Evolutionary conservation across 1,140 invertebrate genomes (phyloP).

Genomic region (Drosophila pandora): DNA sequence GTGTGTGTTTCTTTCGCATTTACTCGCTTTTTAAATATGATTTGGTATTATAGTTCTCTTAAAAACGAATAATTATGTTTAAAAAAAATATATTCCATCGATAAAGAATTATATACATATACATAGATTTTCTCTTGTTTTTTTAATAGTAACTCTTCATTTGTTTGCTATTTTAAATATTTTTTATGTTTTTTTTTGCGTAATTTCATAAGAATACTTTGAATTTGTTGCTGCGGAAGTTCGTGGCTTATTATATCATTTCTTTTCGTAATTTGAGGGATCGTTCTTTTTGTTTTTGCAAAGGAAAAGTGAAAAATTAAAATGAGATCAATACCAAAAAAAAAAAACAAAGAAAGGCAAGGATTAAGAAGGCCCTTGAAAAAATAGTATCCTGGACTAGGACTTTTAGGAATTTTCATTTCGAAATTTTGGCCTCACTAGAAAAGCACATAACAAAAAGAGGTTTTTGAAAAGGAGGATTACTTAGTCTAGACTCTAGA

Average conservation of each 20-base stretch:
- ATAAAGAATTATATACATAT: conserved; percentile 52
- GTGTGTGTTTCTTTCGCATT: conserved; percentile 1
- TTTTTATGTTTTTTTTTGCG: conserved; percentile 49
- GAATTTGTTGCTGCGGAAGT: conserved; percentile 67
- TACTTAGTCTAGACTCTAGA: conserved; percentile 34
- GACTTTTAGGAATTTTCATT: neutral
- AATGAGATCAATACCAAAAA: conserved; percentile 78
- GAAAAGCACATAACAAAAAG: conserved; percentile 19
- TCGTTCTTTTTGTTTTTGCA: conserved; percentile 42
- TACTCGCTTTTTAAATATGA: conserved; percentile 37
- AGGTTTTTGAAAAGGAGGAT: conserved; percentile 5
- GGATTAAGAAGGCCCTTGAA: conserved; percentile 9
- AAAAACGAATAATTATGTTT: conserved; percentile 22
- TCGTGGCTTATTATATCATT: conserved; percentile 40
- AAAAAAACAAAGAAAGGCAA: conserved; percentile 42
- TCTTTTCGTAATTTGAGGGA: conserved; percentile 28
- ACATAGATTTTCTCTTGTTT: conserved; percentile 24
- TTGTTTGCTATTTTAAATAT: conserved; percentile 31
- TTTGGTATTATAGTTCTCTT: conserved; percentile 77
- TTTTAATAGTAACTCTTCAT: conserved; percentile 56
- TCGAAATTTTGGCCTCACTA: conserved; percentile 7
- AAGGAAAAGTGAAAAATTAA: conserved; percentile 67
- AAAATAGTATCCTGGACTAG: conserved; percentile 24
- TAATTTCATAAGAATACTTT: conserved; percentile 80
- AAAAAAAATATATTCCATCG: conserved; percentile 37